Conservation (phyloP, 2,797 vertebrate genomes). For the Pseudochaenichthys georgianus region DNA sequence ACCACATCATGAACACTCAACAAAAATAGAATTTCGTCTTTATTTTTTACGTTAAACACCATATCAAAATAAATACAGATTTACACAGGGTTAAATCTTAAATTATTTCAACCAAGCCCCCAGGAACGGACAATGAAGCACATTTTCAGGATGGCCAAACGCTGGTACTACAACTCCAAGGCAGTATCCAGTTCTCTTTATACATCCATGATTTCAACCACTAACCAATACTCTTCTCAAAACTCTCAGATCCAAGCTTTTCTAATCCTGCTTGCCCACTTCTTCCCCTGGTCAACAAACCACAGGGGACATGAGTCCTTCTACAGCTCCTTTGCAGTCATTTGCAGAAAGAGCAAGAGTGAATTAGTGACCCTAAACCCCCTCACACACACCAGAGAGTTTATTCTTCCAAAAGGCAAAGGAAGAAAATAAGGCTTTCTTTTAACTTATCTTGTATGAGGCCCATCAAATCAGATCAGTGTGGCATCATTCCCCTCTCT, state of each 20-base stretch:
- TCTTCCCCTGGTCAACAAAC: not conserved
- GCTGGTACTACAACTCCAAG: too few species aligned
- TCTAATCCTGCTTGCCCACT: not conserved
- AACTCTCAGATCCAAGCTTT: too few species aligned
- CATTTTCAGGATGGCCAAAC: too few species aligned
- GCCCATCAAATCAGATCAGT: slow-evolving; percentile 13
- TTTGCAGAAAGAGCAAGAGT: slow-evolving; percentile 2
- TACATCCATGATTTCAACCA: too few species aligned
- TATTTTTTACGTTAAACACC: not conserved
- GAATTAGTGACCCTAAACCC: slow-evolving; percentile 20
- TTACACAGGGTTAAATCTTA: too few species aligned
- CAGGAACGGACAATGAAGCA: too few species aligned
- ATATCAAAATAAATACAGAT: too few species aligned
- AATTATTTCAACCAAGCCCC: not conserved
- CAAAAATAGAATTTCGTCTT: not conserved
- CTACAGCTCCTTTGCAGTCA: slow-evolving; percentile 15
- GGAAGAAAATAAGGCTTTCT: not conserved
- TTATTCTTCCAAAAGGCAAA: not conserved
- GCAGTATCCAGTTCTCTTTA: too few species aligned
- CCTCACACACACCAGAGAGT: slow-evolving; percentile 1
- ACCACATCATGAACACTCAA: not conserved
- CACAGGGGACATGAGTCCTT: slow-evolving; percentile 5
- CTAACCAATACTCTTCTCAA: too few species aligned
- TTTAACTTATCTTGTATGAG: slow-evolving; percentile 8
- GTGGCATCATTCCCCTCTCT: slow-evolving; percentile 10